phyloP scores from a whole-genome alignment of 2,113 vertebrate species.

The Centrocercus urophasianus region DNA sequence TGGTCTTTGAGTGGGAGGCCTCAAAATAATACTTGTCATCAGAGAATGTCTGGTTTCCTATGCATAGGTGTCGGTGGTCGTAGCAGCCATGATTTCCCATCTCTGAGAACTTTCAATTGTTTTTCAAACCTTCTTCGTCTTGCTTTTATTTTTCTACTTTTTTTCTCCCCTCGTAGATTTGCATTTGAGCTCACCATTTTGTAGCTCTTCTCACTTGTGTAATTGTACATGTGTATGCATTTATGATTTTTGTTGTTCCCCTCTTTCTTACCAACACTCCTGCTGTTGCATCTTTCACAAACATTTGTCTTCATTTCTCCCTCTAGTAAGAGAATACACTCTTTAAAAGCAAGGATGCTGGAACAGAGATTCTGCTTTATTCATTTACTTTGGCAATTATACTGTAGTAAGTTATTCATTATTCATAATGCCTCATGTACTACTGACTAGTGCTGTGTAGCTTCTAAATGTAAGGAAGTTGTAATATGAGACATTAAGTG shows the following conservation, averaged over 20 bases:
- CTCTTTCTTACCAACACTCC: background rate
- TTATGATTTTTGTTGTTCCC: background rate
- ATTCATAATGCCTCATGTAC: constrained; percentile 24
- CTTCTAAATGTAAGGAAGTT: constrained; percentile 31
- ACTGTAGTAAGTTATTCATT: constrained; percentile 35
- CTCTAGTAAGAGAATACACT: background rate
- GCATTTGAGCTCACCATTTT: background rate
- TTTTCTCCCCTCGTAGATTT: background rate
- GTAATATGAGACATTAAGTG: background rate
- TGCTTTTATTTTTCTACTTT: background rate
- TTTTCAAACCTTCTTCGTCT: background rate
- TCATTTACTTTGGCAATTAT: constrained; percentile 57
- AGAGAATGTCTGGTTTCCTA: background rate
- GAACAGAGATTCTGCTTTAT: constrained; percentile 14
- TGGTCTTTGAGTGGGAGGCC: background rate
- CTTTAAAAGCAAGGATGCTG: background rate
- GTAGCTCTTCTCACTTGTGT: background rate
- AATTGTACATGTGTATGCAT: background rate
- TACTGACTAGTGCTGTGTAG: background rate
- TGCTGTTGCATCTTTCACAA: background rate
- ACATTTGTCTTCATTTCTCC: constrained; percentile 20
- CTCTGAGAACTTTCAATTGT: background rate
- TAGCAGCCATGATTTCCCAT: background rate
- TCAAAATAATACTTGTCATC: background rate
- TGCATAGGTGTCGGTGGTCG: background rate